phyloP scores from a whole-genome alignment of 2,888 invertebrate species.

The Macropis europaea region DNA sequence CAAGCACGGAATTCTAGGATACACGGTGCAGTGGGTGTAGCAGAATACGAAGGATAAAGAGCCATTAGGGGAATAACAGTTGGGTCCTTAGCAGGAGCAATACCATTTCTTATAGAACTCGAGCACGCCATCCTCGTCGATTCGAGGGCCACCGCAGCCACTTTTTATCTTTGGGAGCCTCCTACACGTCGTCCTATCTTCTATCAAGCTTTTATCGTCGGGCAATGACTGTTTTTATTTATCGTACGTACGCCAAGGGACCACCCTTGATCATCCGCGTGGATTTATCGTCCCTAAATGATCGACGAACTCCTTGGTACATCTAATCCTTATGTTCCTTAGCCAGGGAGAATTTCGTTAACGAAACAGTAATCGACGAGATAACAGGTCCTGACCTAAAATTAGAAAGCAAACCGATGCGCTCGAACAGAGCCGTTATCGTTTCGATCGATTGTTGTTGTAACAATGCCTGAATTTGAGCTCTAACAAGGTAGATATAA shows the following conservation, averaged over 20 bases:
- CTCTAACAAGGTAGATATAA: too few relatives aligned
- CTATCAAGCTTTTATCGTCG: constrained; percentile 10
- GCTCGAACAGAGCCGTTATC: too few relatives aligned
- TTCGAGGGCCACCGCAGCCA: constrained; percentile 25
- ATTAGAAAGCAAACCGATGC: neutral
- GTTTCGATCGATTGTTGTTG: too few relatives aligned
- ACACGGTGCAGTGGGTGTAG: neutral
- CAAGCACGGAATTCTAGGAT: neutral
- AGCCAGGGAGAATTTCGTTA: neutral
- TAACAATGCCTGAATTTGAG: too few relatives aligned
- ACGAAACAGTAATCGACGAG: neutral
- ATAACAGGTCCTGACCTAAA: neutral
- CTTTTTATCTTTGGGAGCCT: constrained; percentile 28
- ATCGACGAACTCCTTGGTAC: neutral
- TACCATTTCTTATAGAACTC: constrained; percentile 37
- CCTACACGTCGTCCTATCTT: constrained; percentile 7
- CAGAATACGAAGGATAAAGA: constrained; percentile 29
- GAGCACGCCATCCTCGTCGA: constrained; percentile 24
- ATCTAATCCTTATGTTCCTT: neutral
- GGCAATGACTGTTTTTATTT: constrained; percentile 23
- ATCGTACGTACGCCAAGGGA: neutral
- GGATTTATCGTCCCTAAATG: constrained; percentile 3
- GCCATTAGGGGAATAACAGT: constrained; percentile 10
- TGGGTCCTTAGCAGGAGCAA: constrained; percentile 21
- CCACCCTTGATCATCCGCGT: neutral